phyloP scores from a whole-genome alignment of 2,113 vertebrate species.

The Orthonyx spaldingii region DNA sequence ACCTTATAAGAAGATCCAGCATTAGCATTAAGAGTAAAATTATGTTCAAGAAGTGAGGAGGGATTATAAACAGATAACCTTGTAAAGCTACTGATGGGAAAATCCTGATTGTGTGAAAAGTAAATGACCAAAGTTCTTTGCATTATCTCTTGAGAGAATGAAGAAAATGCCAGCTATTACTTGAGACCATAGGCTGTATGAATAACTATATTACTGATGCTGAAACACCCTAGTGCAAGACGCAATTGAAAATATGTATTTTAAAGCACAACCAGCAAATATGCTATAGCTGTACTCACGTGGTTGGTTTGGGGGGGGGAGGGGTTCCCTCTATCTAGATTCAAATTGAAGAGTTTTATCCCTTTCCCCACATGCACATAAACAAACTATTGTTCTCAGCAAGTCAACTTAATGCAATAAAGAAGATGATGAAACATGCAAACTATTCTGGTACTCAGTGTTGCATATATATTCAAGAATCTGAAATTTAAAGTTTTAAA shows the following conservation, averaged over 20 bases:
- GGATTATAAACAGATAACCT: slow-evolving; percentile 29
- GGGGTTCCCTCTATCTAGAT: too few relatives aligned
- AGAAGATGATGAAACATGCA: not conserved
- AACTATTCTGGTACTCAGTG: not conserved
- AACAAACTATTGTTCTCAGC: not conserved
- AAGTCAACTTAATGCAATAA: not conserved
- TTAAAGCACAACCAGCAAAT: not conserved
- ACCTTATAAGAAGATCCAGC: not conserved
- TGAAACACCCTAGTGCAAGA: not conserved
- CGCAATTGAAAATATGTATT: not conserved
- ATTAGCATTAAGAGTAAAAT: slow-evolving; percentile 19
- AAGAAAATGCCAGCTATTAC: not conserved
- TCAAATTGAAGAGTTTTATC: not conserved
- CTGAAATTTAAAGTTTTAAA: not conserved
- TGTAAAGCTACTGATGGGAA: slow-evolving; percentile 3
- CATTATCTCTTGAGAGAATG: not conserved
- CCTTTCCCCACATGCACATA: not conserved
- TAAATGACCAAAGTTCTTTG: not conserved
- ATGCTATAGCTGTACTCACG: not conserved
- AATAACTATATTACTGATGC: not conserved
- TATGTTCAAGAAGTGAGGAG: slow-evolving; percentile 3
- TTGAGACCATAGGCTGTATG: not conserved
- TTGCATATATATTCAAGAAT: not conserved
- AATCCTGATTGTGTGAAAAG: not conserved
- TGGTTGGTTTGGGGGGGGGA: fast-evolving